phyloP scores from a whole-genome alignment of 2,113 vertebrate species.

The Microtus pennsylvanicus region DNA sequence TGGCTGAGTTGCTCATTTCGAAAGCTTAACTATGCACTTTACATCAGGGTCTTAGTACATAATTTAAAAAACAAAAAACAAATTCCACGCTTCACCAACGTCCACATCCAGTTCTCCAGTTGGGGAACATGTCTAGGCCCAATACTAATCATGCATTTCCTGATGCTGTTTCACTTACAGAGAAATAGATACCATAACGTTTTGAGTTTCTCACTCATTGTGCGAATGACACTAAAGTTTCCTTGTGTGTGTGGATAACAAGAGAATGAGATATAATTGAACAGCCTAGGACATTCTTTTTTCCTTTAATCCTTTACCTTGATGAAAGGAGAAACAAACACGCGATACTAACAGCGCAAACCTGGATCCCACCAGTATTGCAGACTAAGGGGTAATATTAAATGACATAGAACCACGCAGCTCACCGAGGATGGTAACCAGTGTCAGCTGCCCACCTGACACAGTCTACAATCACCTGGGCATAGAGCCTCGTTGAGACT shows the following conservation, averaged over 20 bases:
- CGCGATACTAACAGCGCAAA: background rate
- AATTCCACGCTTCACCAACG: background rate
- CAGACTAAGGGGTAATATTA: background rate
- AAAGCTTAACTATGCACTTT: background rate
- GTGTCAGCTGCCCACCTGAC: background rate
- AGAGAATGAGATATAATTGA: background rate
- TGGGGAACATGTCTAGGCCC: background rate
- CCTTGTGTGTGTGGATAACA: background rate
- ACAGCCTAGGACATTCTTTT: background rate
- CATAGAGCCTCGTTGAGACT: background rate
- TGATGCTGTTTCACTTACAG: background rate
- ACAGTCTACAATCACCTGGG: background rate
- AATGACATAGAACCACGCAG: background rate
- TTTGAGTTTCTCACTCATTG: background rate
- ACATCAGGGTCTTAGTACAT: background rate
- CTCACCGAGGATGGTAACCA: background rate
- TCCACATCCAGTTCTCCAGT: background rate
- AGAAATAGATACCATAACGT: background rate
- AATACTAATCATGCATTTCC: background rate
- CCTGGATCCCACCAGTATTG: background rate
- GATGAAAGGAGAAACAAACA: background rate
- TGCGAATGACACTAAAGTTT: background rate
- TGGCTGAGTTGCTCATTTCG: background rate
- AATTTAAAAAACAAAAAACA: no score
- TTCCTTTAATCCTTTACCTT: background rate